Evolutionary conservation across 2,113 vertebrate species (phyloP).

Genomic region (Istiophorus platypterus): DNA sequence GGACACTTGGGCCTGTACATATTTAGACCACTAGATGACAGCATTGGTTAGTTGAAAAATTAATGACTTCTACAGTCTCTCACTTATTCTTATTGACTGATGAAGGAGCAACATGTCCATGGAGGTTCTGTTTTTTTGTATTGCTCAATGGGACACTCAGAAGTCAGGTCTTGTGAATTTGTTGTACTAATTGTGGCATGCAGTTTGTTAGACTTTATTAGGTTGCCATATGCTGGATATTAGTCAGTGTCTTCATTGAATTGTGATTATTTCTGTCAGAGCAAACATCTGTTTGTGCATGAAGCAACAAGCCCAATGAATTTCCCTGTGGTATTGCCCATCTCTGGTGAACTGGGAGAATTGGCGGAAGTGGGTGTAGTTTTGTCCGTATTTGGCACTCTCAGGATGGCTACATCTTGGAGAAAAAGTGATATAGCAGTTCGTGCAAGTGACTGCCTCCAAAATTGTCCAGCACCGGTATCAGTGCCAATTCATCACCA

Average conservation of each 20-base stretch:
- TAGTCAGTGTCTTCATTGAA: slow-evolving; percentile 41
- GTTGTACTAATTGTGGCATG: slow-evolving; percentile 20
- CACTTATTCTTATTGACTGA: background rate
- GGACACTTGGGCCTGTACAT: background rate
- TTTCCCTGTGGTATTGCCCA: slow-evolving; percentile 20
- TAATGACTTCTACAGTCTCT: background rate
- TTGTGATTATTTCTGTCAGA: slow-evolving; percentile 42
- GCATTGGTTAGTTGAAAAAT: slow-evolving; percentile 64
- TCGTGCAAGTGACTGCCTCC: slow-evolving; percentile 59
- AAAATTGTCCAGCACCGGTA: slow-evolving; percentile 57
- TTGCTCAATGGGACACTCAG: slow-evolving; percentile 15
- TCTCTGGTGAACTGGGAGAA: slow-evolving; percentile 37
- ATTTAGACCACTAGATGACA: slow-evolving; percentile 75
- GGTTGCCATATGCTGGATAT: slow-evolving; percentile 47
- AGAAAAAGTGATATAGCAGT: slow-evolving; percentile 62
- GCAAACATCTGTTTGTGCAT: slow-evolving; percentile 53
- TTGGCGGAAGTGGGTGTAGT: slow-evolving; percentile 9
- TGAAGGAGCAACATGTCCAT: slow-evolving; percentile 6
- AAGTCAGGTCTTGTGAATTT: slow-evolving; percentile 36
- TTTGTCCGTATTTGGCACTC: slow-evolving; percentile 35
- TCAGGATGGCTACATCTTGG: slow-evolving; percentile 37
- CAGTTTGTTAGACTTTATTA: slow-evolving; percentile 44
- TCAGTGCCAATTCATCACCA: slow-evolving; percentile 75
- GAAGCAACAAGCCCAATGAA: slow-evolving; percentile 31
- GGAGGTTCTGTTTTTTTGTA: slow-evolving; percentile 11